Evolutionary conservation across 1,140 invertebrate genomes (phyloP).

Genomic region (Aleiodes sp.): DNA sequence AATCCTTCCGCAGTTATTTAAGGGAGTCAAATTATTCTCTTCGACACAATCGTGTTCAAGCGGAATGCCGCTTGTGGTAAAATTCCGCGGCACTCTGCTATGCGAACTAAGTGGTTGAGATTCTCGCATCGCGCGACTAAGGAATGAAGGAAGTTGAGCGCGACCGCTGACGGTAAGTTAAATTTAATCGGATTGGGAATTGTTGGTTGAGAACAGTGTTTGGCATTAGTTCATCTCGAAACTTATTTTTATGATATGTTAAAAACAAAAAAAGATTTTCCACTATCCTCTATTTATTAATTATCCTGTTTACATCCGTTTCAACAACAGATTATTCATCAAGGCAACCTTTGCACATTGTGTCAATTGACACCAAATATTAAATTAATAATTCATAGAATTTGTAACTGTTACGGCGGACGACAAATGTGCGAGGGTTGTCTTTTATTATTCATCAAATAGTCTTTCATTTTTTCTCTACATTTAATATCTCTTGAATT

Average conservation of each 20-base stretch:
- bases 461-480: not conserved
- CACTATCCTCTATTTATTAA: constrained; percentile 39
- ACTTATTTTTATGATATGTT: constrained; percentile 53
- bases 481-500: constrained; percentile 24
- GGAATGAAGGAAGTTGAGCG: too few relatives aligned
- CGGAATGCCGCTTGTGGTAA: too few relatives aligned
- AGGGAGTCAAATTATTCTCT: too few relatives aligned
- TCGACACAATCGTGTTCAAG: too few relatives aligned
- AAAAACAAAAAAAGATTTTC: constrained; percentile 27
- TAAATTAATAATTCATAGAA: not conserved
- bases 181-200: too few relatives aligned
- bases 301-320: not conserved
- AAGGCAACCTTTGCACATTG: constrained; percentile 20
- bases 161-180: too few relatives aligned
- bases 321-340: constrained; percentile 10
- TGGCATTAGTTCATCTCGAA: too few relatives aligned
- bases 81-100: too few relatives aligned
- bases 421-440: constrained; percentile 8
- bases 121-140: too few relatives aligned
- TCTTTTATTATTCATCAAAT: not conserved
- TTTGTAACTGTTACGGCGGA: not conserved
- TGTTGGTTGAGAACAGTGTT: too few relatives aligned
- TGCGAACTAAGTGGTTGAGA: too few relatives aligned
- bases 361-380: not conserved
- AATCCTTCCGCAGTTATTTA: too few relatives aligned